Conservation (phyloP, 1,140 invertebrate genomes). For the Procambarus virginalis region DNA sequence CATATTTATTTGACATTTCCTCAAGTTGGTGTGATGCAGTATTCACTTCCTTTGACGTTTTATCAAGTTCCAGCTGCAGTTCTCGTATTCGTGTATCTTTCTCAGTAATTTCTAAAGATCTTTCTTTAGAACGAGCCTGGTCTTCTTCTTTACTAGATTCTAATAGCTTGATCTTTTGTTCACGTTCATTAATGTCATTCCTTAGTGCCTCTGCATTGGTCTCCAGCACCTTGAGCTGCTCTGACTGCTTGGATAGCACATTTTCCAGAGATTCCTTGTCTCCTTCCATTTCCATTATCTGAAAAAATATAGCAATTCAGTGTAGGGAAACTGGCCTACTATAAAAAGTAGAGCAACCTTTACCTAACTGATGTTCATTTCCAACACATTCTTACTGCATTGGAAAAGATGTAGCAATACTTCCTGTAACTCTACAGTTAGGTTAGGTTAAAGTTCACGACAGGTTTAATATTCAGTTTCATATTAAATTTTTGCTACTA, state of each 20-base stretch:
- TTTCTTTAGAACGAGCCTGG: conserved; percentile 19
- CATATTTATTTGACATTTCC: conserved; percentile 26
- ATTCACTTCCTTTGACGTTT: conserved; percentile 42
- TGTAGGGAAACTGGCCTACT: no score
- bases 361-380: no score
- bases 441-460: no score
- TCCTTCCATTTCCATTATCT: conserved; percentile 68
- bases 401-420: no score
- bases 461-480: no score
- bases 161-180: conserved; percentile 67
- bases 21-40: conserved; percentile 39
- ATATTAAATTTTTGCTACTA: no score
- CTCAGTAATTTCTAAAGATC: conserved; percentile 48
- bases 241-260: conserved; percentile 72
- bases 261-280: conserved; percentile 76
- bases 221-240: conserved; percentile 48
- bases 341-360: no score
- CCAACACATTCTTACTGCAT: no score
- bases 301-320: conserved; percentile 11
- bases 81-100: conserved; percentile 53
- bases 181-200: conserved; percentile 60
- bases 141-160: conserved; percentile 55
- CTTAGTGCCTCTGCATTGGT: conserved; percentile 61
- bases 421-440: no score
- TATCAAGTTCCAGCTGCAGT: conserved; percentile 48